Evolutionary conservation across 1,140 invertebrate genomes (phyloP), one percentile per base, ranked within the genome.

Genomic region (Drosophila arawakana): DNA sequence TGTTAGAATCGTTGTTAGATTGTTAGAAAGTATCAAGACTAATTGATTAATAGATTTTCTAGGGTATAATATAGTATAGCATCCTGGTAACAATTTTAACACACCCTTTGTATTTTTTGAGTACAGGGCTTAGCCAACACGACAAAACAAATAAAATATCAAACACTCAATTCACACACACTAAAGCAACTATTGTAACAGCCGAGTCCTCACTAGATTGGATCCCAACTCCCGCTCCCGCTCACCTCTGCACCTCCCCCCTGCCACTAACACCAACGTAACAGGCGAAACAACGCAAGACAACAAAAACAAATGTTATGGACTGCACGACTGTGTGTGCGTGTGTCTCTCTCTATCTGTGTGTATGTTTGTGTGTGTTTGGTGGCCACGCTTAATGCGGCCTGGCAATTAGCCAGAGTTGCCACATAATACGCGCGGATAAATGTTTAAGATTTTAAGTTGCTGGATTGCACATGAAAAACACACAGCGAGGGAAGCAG

Each of bases 381-480:
- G 71, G 52, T 67, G 65, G 58, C 58, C 67, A 73, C 67, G 67
- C 73, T 71, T 71, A 81, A 78, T 79, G 77, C 63, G 62, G 70
- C 73, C 75, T 63, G 76, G 89, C 89, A 91, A 91, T 91, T 91
- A 91, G 89, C 89, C 81, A 73, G 81, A 83, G 89, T 91, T 91
- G 89, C 84, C 88, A 91, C 89, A 85, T 90, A 91, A 91, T 91
- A 90, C 89, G 80, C 84, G 83, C 81, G 81, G 89, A 89, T 91
- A 91, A 91, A 91, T 91, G 89, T 88, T 88, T 84, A 81, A 91
- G 88, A 90, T 90, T 88, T 90, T 86, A 88, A 91, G 88, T 90
- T 90, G 79, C 54, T 67, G 66, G 72, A 60, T 69, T 60, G 59
- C 58, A 57, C 70, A 69, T 41, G 10, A 10, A 11, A 18, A 15